Percentiles rank a stretch among this genome's conserved stretches.
Conservation (phyloP, 2,113 vertebrate genomes). For the Holacanthus passer region DNA sequence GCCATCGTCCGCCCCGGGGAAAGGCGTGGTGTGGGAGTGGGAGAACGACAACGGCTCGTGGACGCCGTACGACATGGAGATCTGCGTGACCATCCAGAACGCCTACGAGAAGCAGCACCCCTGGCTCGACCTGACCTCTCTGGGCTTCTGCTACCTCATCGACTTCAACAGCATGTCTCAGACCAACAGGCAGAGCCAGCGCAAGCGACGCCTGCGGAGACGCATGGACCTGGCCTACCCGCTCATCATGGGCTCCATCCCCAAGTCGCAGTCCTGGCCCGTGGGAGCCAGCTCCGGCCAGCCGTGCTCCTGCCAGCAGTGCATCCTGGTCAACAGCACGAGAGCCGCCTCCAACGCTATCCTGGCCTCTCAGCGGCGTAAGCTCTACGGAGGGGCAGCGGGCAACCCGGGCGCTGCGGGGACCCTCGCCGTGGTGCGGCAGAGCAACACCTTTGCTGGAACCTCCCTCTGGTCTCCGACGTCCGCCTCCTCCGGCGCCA, state of each 20-base stretch:
- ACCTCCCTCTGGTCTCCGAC: conserved; percentile 87
- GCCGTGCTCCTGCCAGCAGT: conserved; percentile 95
- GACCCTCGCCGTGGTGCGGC: conserved; percentile 82
- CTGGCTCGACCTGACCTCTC: conserved; percentile 95
- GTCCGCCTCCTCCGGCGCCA: conserved; percentile 61
- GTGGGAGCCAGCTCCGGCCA: conserved; percentile 93
- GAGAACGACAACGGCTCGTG: conserved; percentile 94
- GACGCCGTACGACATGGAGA: conserved; percentile 98
- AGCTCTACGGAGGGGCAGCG: conserved; percentile 80
- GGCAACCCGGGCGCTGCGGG: conserved; percentile 64
- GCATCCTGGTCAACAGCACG: conserved; percentile 95
- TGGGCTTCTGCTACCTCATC: conserved; percentile 97
- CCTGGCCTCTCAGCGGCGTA: conserved; percentile 93
- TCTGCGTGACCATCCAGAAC: conserved; percentile 98
- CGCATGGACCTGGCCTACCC: conserved; percentile 98
- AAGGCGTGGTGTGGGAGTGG: conserved; percentile 99
- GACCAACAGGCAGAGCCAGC: conserved; percentile 95
- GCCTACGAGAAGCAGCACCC: conserved; percentile 99
- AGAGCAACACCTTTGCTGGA: conserved; percentile 93
- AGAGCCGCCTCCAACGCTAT: conserved; percentile 96
- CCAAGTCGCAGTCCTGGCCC: conserved; percentile 97
- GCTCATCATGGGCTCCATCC: conserved; percentile 96
- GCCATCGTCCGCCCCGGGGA: conserved; percentile 94
- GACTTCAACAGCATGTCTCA: conserved; percentile 98
- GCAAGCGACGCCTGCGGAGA: conserved; percentile 91